Conservation (phyloP, 2,113 vertebrate species). For the Phylloscopus trochiloides region DNA sequence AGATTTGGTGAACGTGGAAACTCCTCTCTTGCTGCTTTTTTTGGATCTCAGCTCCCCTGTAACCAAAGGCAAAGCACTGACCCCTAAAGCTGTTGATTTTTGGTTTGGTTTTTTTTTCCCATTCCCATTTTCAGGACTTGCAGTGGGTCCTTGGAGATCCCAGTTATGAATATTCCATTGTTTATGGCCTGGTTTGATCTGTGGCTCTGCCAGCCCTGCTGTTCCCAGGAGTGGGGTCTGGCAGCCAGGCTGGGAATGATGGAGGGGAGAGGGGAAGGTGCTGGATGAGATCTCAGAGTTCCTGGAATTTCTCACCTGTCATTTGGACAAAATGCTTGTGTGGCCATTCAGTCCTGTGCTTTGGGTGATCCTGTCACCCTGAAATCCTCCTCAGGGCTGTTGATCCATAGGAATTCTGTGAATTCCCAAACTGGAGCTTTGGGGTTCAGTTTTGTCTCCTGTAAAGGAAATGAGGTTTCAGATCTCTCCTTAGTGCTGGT, state of each 20-base stretch:
- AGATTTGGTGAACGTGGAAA: neutral
- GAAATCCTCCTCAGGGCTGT: neutral
- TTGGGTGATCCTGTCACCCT: neutral
- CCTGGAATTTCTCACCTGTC: neutral
- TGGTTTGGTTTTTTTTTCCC: neutral
- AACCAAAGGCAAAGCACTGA: neutral
- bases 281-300: neutral
- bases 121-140: neutral
- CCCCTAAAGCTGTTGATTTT: neutral
- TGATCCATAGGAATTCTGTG: neutral
- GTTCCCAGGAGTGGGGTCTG: neutral
- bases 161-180: rapidly evolving
- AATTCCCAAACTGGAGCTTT: neutral
- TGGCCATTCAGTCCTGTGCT: neutral
- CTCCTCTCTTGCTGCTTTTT: neutral
- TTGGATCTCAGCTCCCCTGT: neutral
- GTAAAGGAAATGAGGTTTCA: rapidly evolving
- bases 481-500: neutral
- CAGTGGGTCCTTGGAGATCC: neutral
- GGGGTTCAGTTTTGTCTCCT: neutral
- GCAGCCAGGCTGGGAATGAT: neutral
- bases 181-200: neutral
- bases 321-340: neutral
- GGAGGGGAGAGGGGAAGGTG: neutral
- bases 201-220: neutral